A percentile compares a stretch with the other conserved stretches of the same genome.
phyloP scores from a whole-genome alignment of 2,113 vertebrate species.

The Capricornis sumatraensis region DNA sequence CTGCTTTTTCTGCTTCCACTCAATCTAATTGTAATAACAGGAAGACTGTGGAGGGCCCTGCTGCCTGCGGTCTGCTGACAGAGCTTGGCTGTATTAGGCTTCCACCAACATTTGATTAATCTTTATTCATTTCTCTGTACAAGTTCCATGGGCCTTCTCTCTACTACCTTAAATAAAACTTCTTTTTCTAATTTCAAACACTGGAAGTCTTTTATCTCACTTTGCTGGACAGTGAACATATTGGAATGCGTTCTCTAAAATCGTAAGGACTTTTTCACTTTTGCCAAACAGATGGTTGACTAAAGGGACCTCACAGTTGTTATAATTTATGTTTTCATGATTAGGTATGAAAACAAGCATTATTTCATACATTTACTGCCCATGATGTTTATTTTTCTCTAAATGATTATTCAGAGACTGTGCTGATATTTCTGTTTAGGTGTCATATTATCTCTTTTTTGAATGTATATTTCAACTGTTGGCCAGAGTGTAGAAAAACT shows the following conservation, averaged over 20 bases:
- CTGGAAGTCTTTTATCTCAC: neutral
- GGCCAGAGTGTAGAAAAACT: neutral
- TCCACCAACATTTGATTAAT: neutral
- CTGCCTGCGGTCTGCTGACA: neutral
- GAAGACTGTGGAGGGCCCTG: neutral
- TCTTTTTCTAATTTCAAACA: slow-evolving; percentile 18
- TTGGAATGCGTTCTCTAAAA: neutral
- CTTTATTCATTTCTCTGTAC: neutral
- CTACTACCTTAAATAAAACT: neutral
- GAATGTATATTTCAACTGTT: neutral
- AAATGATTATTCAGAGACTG: neutral
- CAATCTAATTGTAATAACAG: neutral
- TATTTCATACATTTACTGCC: neutral
- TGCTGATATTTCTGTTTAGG: neutral
- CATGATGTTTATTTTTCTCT: slow-evolving; percentile 11
- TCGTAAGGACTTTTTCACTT: neutral
- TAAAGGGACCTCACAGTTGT: neutral
- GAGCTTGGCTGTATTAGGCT: neutral
- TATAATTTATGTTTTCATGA: neutral
- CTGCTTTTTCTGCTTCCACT: neutral
- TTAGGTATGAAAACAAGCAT: neutral
- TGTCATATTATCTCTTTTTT: neutral
- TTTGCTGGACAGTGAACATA: neutral
- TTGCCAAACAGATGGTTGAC: slow-evolving; percentile 5
- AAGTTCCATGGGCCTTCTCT: neutral